Percentiles rank a stretch among this genome's conserved stretches.
Conservation (phyloP, 2,888 invertebrate genomes). For the Cotesia congregata region DNA sequence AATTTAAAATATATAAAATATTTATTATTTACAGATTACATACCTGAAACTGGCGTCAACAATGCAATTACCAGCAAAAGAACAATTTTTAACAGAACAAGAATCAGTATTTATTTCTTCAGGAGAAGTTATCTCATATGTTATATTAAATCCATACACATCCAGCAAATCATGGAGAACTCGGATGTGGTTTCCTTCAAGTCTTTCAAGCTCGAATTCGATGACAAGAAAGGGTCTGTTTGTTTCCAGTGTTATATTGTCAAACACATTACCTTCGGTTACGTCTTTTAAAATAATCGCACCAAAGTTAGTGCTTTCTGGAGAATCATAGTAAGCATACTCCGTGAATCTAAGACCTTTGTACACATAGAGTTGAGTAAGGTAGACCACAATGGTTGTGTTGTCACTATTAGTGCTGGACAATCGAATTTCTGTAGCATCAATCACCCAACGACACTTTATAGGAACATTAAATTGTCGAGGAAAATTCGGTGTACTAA, state of each 20-base stretch:
- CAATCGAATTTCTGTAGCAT: slow-evolving; percentile 74
- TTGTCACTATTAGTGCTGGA: slow-evolving; percentile 73
- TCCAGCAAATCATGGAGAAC: slow-evolving; percentile 85
- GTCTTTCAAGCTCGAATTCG: slow-evolving; percentile 79
- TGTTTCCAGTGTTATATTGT: slow-evolving; percentile 73
- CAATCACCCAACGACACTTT: slow-evolving; percentile 89
- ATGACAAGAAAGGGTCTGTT: slow-evolving; percentile 84
- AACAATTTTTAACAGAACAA: slow-evolving; percentile 86
- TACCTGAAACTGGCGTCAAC: slow-evolving; percentile 81
- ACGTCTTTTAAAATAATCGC: slow-evolving; percentile 79
- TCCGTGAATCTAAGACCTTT: slow-evolving; percentile 84
- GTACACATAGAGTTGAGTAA: slow-evolving; percentile 89
- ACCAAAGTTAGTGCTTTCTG: slow-evolving; percentile 75
- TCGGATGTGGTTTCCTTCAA: slow-evolving; percentile 87
- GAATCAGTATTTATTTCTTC: slow-evolving; percentile 73
- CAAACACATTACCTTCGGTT: slow-evolving; percentile 81
- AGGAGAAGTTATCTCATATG: slow-evolving; percentile 83
- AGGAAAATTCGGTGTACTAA: slow-evolving; percentile 90
- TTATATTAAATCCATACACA: slow-evolving; percentile 93
- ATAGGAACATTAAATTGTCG: slow-evolving; percentile 85
- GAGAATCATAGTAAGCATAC: slow-evolving; percentile 81
- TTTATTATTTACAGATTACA: slow-evolving; percentile 63
- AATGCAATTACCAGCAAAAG: slow-evolving; percentile 88
- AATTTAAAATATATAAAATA: too few relatives aligned
- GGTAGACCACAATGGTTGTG: slow-evolving; percentile 85